A percentile compares a stretch with the other conserved stretches of the same genome.
These are phyloP conservation scores for Saccopteryx leptura DNA, from an alignment of 2,113 vertebrate genomes.

Conservation along the genomic window DNA sequence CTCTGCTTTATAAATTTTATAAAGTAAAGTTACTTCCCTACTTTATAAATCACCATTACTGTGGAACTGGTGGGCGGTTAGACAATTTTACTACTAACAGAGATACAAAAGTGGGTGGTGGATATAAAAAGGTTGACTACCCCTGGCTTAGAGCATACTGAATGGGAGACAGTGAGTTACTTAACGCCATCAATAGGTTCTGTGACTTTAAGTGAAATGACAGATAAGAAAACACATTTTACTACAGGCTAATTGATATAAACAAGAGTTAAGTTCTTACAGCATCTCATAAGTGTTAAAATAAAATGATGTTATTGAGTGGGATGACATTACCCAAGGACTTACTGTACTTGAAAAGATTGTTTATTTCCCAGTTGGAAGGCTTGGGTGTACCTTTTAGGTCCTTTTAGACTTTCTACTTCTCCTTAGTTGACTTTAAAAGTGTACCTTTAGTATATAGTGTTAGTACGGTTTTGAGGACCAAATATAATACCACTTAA, in stretches of 20 bases:
- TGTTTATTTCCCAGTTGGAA: neutral
- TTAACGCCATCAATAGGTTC: neutral
- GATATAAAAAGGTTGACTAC: too few species aligned
- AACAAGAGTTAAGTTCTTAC: neutral
- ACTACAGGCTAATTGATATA: neutral
- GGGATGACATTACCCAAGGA: neutral
- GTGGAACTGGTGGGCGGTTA: too few species aligned
- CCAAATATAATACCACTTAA: neutral
- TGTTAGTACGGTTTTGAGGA: neutral
- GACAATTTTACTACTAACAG: too few species aligned
- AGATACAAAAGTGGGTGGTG: too few species aligned
- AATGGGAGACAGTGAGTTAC: neutral
- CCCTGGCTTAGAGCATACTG: neutral
- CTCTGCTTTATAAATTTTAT: too few species aligned
- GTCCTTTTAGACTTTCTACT: neutral
- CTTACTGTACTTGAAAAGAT: neutral
- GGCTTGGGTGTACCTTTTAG: neutral
- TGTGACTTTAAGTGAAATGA: neutral
- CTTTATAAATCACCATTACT: too few species aligned
- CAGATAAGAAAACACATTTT: neutral
- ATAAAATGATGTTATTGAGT: neutral
- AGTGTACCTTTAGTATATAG: neutral
- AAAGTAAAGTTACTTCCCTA: too few species aligned
- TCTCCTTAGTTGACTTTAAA: conserved; percentile 50
- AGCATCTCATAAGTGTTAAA: neutral